Percentiles rank a stretch among this genome's conserved stretches.
These are phyloP conservation scores for Tipula lateralis DNA, from an alignment of 2,888 invertebrate genomes.

Conservation along the genomic window DNA sequence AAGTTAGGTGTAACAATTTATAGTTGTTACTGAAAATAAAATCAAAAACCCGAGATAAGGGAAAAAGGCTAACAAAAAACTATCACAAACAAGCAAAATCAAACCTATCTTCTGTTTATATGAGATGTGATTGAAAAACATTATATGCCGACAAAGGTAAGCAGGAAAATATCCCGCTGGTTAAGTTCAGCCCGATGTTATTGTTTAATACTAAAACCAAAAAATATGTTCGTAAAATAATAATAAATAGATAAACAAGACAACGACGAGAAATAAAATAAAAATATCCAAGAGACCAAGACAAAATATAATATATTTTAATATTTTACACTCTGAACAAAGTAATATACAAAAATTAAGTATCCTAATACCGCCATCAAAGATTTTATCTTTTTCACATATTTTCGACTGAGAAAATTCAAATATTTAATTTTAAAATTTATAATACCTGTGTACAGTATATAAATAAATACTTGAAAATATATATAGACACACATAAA, in stretches of 20 bases:
- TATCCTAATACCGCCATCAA: slow-evolving; percentile 24
- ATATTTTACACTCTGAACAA: slow-evolving; percentile 20
- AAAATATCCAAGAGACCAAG: not conserved
- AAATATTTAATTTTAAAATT: slow-evolving; percentile 24
- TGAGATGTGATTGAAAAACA: slow-evolving; percentile 11
- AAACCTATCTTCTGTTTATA: slow-evolving; percentile 11
- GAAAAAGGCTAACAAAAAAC: slow-evolving; percentile 14
- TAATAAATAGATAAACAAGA: slow-evolving; percentile 24
- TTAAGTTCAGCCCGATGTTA: slow-evolving; percentile 15
- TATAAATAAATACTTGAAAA: not conserved
- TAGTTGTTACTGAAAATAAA: slow-evolving; percentile 11
- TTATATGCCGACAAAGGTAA: not conserved
- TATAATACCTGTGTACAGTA: slow-evolving; percentile 7
- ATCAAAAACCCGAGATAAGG: not conserved
- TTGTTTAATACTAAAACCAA: slow-evolving; percentile 14
- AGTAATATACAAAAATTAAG: slow-evolving; percentile 4
- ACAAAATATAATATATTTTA: not conserved
- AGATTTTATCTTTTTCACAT: slow-evolving; percentile 24
- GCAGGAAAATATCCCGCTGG: slow-evolving; percentile 24
- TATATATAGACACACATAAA: not conserved
- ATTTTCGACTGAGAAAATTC: slow-evolving; percentile 24
- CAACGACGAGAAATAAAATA: not conserved
- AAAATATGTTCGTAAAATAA: slow-evolving; percentile 1
- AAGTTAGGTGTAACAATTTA: slow-evolving; percentile 19
- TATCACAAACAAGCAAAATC: slow-evolving; percentile 24